Evolutionary conservation across 2,888 invertebrate species (phyloP).

Genomic region (Hipparchia sbordonii): DNA sequence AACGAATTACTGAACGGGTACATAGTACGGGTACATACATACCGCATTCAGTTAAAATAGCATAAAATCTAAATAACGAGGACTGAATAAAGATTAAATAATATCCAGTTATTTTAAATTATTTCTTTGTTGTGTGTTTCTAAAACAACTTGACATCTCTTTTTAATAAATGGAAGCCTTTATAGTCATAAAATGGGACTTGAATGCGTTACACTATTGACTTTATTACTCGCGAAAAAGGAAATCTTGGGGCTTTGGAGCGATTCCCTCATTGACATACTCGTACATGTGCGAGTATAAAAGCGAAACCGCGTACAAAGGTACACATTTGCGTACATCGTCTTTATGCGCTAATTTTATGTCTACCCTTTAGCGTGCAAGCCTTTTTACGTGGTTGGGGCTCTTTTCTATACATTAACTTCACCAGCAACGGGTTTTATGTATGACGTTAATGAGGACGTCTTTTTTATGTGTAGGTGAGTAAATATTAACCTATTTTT

Average conservation of each 20-base stretch:
- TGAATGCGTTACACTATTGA: not conserved
- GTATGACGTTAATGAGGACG: slow-evolving; percentile 27
- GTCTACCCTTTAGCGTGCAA: slow-evolving; percentile 25
- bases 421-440: slow-evolving; percentile 19
- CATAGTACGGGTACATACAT: too few species aligned
- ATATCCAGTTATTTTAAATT: not conserved
- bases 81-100: too few species aligned
- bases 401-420: slow-evolving; percentile 27
- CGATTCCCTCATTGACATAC: slow-evolving; percentile 22
- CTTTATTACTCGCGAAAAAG: slow-evolving; percentile 10
- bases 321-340: slow-evolving; percentile 31
- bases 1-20: too few species aligned
- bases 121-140: not conserved
- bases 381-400: slow-evolving; percentile 31
- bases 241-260: slow-evolving; percentile 10
- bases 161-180: not conserved
- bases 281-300: slow-evolving; percentile 19
- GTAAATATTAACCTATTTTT: slow-evolving; percentile 21
- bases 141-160: too few species aligned
- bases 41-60: too few species aligned
- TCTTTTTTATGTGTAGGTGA: slow-evolving; percentile 19
- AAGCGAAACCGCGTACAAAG: slow-evolving; percentile 25
- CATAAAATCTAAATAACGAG: too few species aligned
- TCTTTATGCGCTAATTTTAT: slow-evolving; percentile 32
- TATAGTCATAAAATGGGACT: not conserved